Conservation (phyloP, 2,113 vertebrate species). For the Rhadina sibilatrix region DNA sequence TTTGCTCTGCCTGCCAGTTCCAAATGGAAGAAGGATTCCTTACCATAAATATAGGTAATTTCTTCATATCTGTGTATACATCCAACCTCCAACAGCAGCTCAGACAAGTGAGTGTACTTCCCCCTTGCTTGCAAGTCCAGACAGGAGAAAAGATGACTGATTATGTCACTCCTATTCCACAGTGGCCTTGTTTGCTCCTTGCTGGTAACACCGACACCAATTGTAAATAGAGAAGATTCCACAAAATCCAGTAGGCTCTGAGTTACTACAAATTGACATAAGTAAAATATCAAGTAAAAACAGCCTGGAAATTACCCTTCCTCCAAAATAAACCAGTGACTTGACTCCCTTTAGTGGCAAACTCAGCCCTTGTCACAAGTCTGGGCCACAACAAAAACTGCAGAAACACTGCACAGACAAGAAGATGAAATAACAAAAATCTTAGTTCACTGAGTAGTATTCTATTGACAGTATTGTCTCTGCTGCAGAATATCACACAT, state of each 20-base stretch:
- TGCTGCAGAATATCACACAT: background rate
- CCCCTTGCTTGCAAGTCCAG: background rate
- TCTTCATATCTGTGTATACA: slow-evolving; percentile 44
- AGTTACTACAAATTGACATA: background rate
- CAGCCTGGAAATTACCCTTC: background rate
- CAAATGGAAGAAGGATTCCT: background rate
- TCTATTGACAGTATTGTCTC: background rate
- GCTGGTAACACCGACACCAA: background rate
- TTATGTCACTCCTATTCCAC: slow-evolving; percentile 12
- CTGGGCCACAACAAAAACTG: background rate
- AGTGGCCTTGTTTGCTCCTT: background rate
- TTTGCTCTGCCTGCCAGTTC: background rate
- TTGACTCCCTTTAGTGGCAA: background rate
- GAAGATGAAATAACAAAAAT: background rate
- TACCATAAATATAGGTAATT: slow-evolving; percentile 33
- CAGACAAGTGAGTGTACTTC: background rate
- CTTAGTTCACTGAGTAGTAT: background rate
- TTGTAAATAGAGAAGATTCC: background rate
- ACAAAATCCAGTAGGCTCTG: background rate
- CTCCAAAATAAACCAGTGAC: background rate
- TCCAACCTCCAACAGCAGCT: background rate
- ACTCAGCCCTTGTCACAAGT: background rate
- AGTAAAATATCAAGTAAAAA: background rate
- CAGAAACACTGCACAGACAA: background rate
- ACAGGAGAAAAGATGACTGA: slow-evolving; percentile 25